A percentile compares a stretch with the other conserved stretches of the same genome.
Conservation (phyloP, 2,888 invertebrate species). For the Pharmacophagus antenor region DNA sequence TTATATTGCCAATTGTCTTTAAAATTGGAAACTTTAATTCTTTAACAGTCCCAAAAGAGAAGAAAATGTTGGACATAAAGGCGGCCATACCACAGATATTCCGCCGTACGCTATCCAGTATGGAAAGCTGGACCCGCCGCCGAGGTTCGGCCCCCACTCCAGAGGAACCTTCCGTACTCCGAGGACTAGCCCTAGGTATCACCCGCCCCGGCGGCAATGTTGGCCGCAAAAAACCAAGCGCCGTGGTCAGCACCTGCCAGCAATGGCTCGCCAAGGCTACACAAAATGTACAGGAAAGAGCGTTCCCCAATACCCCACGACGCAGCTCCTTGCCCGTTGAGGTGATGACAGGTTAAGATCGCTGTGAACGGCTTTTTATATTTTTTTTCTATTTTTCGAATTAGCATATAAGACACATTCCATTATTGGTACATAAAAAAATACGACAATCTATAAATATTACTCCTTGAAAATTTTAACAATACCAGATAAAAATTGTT, state of each 20-base stretch:
- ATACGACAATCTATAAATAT: not conserved
- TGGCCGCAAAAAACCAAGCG: slow-evolving; percentile 47
- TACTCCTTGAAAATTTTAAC: no score
- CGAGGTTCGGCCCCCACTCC: slow-evolving; percentile 66
- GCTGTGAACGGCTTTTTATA: slow-evolving; percentile 44
- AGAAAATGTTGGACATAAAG: slow-evolving; percentile 50
- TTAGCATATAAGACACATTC: not conserved
- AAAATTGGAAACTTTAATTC: slow-evolving; percentile 6
- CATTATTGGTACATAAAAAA: not conserved
- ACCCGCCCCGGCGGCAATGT: slow-evolving; percentile 52
- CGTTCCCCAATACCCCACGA: slow-evolving; percentile 46
- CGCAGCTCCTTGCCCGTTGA: slow-evolving; percentile 70
- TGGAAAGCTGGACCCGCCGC: slow-evolving; percentile 50
- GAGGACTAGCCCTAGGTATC: slow-evolving; percentile 44
- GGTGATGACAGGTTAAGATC: slow-evolving; percentile 65
- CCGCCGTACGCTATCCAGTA: slow-evolving; percentile 50
- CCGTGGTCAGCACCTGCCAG: slow-evolving; percentile 50
- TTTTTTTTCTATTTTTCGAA: slow-evolving; percentile 38
- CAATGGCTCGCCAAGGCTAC: slow-evolving; percentile 55
- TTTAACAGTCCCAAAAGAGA: slow-evolving; percentile 51
- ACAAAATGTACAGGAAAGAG: slow-evolving; percentile 44
- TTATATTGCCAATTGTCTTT: not conserved
- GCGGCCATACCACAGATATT: slow-evolving; percentile 49
- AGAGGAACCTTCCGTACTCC: slow-evolving; percentile 48
- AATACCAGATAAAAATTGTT: no score